Conservation (phyloP, 2,113 vertebrate genomes). For the Promerops cafer region DNA sequence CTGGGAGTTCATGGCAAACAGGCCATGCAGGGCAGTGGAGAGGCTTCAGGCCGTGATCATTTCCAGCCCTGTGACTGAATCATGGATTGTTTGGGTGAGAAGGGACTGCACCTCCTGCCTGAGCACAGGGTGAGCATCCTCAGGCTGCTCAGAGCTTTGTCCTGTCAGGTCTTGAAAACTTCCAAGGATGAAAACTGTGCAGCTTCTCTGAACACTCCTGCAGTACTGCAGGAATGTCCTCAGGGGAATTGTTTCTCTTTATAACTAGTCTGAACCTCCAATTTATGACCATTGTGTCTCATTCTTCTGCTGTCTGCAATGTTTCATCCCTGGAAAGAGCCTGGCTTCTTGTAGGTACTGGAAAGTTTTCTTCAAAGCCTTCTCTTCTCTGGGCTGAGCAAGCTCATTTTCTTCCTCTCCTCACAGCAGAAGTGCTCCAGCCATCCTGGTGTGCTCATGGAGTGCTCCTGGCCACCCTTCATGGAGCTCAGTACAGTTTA, state of each 20-base stretch:
- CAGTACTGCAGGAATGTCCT: not conserved
- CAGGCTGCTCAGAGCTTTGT: not conserved
- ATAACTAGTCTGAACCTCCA: not conserved
- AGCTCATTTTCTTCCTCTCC: not conserved
- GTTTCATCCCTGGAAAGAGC: not conserved
- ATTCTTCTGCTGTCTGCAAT: not conserved
- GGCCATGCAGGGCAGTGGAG: rapidly evolving
- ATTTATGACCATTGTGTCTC: not conserved
- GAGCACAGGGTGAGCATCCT: not conserved
- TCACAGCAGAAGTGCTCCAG: not conserved
- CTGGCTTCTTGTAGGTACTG: not conserved
- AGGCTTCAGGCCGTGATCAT: not conserved
- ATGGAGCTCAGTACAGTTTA: not conserved
- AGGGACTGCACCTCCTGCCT: not conserved
- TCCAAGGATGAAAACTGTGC: not conserved
- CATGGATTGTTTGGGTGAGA: not conserved
- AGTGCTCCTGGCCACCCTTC: not conserved
- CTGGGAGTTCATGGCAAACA: not conserved
- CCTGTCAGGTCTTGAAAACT: not conserved
- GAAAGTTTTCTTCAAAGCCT: not conserved
- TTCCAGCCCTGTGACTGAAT: not conserved
- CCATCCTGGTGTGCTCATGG: not conserved
- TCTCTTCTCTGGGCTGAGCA: not conserved
- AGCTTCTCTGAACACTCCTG: not conserved
- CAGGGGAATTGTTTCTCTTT: not conserved